These are phyloP conservation scores for Trichopria drosophilae DNA, from an alignment of 2,888 invertebrate genomes.

Conservation along the genomic window DNA sequence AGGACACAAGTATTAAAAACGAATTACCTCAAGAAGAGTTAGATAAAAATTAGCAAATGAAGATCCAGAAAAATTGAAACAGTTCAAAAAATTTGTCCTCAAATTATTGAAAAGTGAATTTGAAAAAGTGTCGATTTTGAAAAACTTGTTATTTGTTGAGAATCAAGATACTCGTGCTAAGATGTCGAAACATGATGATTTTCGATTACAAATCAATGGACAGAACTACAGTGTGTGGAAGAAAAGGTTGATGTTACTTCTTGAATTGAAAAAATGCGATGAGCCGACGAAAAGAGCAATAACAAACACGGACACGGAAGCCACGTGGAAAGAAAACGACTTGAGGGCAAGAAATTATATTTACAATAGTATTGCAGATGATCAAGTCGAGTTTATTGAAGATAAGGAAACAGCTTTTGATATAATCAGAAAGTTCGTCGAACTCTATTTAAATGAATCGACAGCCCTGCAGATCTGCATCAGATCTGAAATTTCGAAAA, in stretches of 20 bases:
- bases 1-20: too few relatives aligned
- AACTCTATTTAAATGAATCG: conserved; percentile 12
- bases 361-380: conserved; percentile 28
- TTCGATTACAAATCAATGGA: conserved; percentile 23
- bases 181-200: too few relatives aligned
- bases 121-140: too few relatives aligned
- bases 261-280: conserved; percentile 29
- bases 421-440: conserved; percentile 16
- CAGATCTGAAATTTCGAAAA: conserved; percentile 5
- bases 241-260: conserved; percentile 17
- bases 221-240: conserved; percentile 29
- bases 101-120: too few relatives aligned
- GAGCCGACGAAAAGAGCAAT: conserved; percentile 12
- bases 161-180: too few relatives aligned
- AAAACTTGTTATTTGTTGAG: too few relatives aligned
- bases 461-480: conserved; percentile 13
- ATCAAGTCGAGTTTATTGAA: too few relatives aligned
- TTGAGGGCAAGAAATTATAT: conserved; percentile 29
- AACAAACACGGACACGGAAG: conserved; percentile 14
- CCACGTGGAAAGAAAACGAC: conserved; percentile 24
- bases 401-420: conserved; percentile 10
- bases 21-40: too few relatives aligned
- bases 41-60: too few relatives aligned
- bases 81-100: too few relatives aligned
- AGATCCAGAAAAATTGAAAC: too few relatives aligned